phyloP scores from a whole-genome alignment of 2,113 vertebrate genomes.

The Archilochus colubris region DNA sequence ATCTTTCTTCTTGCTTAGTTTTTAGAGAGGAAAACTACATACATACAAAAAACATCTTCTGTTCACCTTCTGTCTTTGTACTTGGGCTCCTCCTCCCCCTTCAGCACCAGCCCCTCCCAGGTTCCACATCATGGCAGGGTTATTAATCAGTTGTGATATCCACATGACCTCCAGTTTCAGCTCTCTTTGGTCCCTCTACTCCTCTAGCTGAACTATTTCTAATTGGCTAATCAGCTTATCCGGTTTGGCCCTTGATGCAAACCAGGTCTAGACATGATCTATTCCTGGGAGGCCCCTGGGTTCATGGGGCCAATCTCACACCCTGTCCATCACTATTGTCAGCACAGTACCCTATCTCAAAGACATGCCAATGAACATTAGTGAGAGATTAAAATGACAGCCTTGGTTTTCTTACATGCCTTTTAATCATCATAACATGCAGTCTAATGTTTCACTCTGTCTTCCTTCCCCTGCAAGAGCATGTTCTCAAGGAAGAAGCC shows the following conservation, averaged over 20 bases:
- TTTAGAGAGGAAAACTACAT: neutral
- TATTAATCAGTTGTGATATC: conserved; percentile 68
- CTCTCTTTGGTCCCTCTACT: conserved; percentile 50
- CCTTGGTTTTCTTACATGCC: conserved; percentile 68
- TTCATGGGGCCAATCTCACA: conserved; percentile 65
- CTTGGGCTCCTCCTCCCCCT: neutral
- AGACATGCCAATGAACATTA: conserved; percentile 69
- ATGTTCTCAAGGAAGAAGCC: conserved; percentile 54
- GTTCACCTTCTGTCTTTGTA: conserved; percentile 34
- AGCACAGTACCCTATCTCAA: conserved; percentile 64
- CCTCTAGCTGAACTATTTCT: conserved; percentile 63
- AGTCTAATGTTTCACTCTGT: conserved; percentile 70
- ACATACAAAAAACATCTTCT: neutral
- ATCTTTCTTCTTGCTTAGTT: neutral
- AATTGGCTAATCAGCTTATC: conserved; percentile 69
- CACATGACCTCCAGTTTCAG: conserved; percentile 66
- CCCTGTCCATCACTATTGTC: conserved; percentile 70
- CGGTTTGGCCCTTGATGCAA: conserved; percentile 67
- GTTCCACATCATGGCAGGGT: neutral
- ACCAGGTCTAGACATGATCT: conserved; percentile 68
- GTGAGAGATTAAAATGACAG: conserved; percentile 65
- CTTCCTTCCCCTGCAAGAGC: conserved; percentile 39
- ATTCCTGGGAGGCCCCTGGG: conserved; percentile 64
- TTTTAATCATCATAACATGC: conserved; percentile 71
- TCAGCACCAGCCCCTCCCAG: neutral